Evolutionary conservation across 2,113 vertebrate species (phyloP), one percentile per base, ranked within the genome.

Genomic region (Neodontobutis hainanensis): DNA sequence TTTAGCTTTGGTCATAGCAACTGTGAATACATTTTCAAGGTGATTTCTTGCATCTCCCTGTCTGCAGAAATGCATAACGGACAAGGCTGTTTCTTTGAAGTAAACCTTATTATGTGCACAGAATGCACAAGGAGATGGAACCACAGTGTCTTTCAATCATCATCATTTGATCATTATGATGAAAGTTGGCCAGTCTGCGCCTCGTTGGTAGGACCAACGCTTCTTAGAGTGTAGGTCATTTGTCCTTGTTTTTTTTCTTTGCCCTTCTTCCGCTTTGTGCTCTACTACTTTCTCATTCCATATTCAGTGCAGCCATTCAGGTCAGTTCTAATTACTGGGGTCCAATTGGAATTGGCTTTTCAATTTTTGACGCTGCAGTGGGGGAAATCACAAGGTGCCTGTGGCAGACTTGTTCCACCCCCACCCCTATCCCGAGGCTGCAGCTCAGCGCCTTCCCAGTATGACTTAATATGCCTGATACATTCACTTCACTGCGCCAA

Each of bases 301-400:
- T 73, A 91, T 90, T 90, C 88, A 73, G 78, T 50, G 75, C 68
- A 80, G 74, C 65, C 68, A 73, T 80, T 81, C 85, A 67, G 87
- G 89, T 92, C 90, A 91, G 50, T 91, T 92, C 88, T 90, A 89
- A 91, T 92, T 91, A 92, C 81, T 62, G 76, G 63, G 68, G 70
- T 72, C 10, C 84, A 87, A 92, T 91, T 92, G 88, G 88, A 91
- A 89, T 87, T 91, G 92, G 83, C 91, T 87, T 90, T 90, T 91
- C 88, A 88, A 89, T 91, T 89, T 85, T 87, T 87, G 83, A 90
- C 68, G 77, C 72, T 43, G 79, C 72, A 42, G 68, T 73, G 56
- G 73, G 85, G 79, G 87, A 88, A 88, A 88, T 88, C 82, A 62
- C 82, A 69, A 68, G 62, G 56, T 53, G 64, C 63, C 62, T 4